Percentiles rank a stretch among this genome's conserved stretches.
phyloP scores from a whole-genome alignment of 2,797 vertebrate genomes.

The Ctenosaura bakeri region DNA sequence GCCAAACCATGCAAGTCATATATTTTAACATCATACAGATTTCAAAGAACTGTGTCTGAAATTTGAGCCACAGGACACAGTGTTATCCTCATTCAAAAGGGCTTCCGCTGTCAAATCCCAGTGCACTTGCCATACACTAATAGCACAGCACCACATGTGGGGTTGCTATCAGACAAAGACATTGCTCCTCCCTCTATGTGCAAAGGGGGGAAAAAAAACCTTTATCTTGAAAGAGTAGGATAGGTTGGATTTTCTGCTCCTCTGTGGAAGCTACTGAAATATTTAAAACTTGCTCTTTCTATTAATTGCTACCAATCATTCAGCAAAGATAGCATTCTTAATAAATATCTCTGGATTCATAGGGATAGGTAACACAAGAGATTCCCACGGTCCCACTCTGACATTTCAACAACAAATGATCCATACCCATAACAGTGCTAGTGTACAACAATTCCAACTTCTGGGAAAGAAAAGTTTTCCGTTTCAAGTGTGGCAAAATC shows the following conservation, averaged over 20 bases:
- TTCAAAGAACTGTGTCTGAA: neutral
- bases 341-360: constrained; percentile 31
- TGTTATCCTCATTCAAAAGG: neutral
- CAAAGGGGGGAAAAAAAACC: neutral
- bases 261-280: neutral
- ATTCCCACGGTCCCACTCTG: constrained; percentile 33
- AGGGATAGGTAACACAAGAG: neutral
- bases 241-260: neutral
- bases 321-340: constrained; percentile 1
- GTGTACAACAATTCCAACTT: constrained; percentile 27
- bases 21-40: neutral
- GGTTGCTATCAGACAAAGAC: too few species aligned
- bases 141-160: too few species aligned
- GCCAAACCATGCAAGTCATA: neutral
- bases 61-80: neutral
- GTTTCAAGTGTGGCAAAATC: constrained; percentile 41
- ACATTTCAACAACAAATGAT: constrained; percentile 4
- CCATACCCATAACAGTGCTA: constrained; percentile 17
- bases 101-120: neutral
- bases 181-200: neutral
- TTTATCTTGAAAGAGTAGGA: neutral
- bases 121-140: neutral
- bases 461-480: constrained; percentile 26
- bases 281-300: neutral
- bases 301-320: neutral